Percentiles rank a stretch among this genome's conserved stretches.
phyloP scores from a whole-genome alignment of 2,888 invertebrate genomes.

The Cephus pulcher region DNA sequence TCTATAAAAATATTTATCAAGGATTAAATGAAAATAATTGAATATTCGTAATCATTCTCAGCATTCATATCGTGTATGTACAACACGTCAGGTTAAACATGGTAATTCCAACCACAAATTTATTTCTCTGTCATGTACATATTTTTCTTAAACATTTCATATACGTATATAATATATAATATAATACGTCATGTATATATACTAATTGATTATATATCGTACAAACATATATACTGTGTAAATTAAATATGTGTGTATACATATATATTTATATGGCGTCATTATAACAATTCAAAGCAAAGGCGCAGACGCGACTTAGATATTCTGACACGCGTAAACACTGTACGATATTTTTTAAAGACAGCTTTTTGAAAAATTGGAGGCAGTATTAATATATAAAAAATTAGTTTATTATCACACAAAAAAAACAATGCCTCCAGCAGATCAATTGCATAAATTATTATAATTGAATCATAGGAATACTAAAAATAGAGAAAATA shows the following conservation, averaged over 20 bases:
- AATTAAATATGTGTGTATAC: neutral
- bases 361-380: neutral
- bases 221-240: conserved; percentile 27
- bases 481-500: neutral
- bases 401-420: neutral
- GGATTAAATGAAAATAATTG: neutral
- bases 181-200: neutral
- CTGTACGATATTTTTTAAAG: neutral
- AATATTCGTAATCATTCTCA: neutral
- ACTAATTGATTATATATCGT: conserved; percentile 25
- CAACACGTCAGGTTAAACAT: neutral
- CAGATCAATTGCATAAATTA: neutral
- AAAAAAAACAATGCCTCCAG: neutral
- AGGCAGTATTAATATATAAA: neutral
- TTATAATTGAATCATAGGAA: neutral
- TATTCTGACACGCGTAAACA: neutral
- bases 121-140: neutral
- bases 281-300: neutral
- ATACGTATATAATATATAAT: conserved; percentile 1
- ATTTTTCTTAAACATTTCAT: conserved; percentile 1
- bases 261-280: neutral
- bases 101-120: neutral
- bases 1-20: neutral
- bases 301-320: neutral
- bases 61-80: neutral